Percentiles rank a stretch among this genome's conserved stretches.
These are phyloP conservation scores for Oxystoma pomonae DNA, from an alignment of 2,888 invertebrate genomes.

Conservation along the genomic window DNA sequence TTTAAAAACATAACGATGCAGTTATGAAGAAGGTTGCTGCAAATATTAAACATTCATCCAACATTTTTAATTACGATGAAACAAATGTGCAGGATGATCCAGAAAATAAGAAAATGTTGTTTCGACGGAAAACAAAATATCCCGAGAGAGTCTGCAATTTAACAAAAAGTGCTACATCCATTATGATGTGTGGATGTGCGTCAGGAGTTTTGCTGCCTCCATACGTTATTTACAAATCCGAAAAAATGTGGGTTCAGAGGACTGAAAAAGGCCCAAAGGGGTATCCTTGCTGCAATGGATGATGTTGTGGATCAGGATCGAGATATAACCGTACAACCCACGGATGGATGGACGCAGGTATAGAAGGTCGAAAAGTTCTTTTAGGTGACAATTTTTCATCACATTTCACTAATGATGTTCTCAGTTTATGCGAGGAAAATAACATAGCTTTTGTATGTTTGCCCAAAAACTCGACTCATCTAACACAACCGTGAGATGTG, in stretches of 20 bases:
- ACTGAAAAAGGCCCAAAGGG: too few species aligned
- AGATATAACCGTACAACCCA: constrained; percentile 22
- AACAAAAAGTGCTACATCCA: constrained; percentile 23
- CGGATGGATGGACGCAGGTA: too few species aligned
- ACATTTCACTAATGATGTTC: neutral
- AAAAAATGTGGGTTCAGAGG: constrained; percentile 16
- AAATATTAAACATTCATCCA: too few species aligned
- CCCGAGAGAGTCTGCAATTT: constrained; percentile 26
- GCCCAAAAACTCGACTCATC: too few species aligned
- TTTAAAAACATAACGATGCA: too few species aligned
- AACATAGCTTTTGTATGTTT: neutral
- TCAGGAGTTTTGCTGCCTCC: constrained; percentile 14
- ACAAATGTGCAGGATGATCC: too few species aligned
- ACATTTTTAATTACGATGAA: too few species aligned
- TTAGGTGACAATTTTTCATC: constrained; percentile 1
- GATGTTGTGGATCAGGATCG: constrained; percentile 25
- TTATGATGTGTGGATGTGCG: constrained; percentile 21
- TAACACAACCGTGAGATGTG: too few species aligned
- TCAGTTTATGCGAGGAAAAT: neutral
- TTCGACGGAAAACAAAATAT: too few species aligned
- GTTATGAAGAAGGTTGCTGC: too few species aligned
- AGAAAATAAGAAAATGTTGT: too few species aligned
- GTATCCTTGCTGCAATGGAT: constrained; percentile 22
- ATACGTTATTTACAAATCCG: too few species aligned
- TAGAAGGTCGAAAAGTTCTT: constrained; percentile 1